Conservation (phyloP, 2,797 vertebrate genomes). For the Natrix natrix region DNA sequence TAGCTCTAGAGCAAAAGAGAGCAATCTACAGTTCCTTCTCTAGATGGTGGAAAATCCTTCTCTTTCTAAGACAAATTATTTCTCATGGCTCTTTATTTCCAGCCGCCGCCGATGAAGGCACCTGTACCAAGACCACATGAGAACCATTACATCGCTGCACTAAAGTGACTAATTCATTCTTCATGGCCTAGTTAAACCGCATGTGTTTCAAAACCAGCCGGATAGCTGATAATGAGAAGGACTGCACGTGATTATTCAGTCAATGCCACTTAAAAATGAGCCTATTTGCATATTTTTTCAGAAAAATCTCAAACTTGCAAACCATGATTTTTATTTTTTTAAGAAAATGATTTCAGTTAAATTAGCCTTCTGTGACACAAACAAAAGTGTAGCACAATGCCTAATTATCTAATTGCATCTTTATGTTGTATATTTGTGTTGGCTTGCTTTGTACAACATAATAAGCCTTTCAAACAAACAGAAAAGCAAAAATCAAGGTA, state of each 20-base stretch:
- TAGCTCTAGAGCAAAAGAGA: neutral
- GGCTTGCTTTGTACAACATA: neutral
- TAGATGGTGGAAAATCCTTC: slow-evolving; percentile 16
- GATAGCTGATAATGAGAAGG: slow-evolving; percentile 36
- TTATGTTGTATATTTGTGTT: neutral
- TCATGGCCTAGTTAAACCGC: slow-evolving; percentile 48
- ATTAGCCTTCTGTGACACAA: neutral
- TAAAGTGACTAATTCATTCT: slow-evolving; percentile 51
- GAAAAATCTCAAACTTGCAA: neutral
- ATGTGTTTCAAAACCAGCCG: slow-evolving; percentile 53
- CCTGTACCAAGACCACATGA: slow-evolving; percentile 28
- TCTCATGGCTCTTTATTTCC: slow-evolving; percentile 34
- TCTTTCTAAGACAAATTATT: slow-evolving; percentile 29
- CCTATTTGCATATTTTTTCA: slow-evolving; percentile 48
- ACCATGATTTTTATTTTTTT: neutral
- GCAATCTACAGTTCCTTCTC: slow-evolving; percentile 23
- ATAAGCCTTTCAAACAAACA: neutral
- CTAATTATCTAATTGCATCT: neutral
- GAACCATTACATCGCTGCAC: slow-evolving; percentile 48
- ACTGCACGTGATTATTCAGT: slow-evolving; percentile 10
- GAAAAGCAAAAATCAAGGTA: neutral
- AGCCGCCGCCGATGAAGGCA: slow-evolving; percentile 25
- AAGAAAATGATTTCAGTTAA: neutral
- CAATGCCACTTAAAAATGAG: slow-evolving; percentile 36
- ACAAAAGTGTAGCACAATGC: neutral